Evolutionary conservation across 1,140 invertebrate species (phyloP).

Genomic region (Chironomus striatipennis): DNA sequence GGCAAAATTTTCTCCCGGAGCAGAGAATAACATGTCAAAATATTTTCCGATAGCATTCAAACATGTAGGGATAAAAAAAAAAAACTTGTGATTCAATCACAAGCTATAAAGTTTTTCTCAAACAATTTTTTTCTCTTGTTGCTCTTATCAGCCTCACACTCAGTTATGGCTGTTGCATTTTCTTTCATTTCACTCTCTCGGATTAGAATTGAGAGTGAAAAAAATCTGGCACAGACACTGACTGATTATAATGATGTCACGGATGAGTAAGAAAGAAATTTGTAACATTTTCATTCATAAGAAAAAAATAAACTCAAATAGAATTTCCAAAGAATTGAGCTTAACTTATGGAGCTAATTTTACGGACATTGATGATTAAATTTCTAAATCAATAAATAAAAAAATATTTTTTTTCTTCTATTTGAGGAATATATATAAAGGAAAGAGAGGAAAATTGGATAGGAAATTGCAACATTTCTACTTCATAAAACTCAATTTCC

Average conservation of each 20-base stretch:
- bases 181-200: not conserved
- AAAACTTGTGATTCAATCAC: not conserved
- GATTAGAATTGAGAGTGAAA: not conserved
- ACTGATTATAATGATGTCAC: not conserved
- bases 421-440: no score
- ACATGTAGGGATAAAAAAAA: not conserved
- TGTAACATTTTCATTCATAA: not conserved
- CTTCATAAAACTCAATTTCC: slow-evolving; percentile 13
- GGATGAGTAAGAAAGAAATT: not conserved
- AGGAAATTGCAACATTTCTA: slow-evolving; percentile 8
- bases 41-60: not conserved
- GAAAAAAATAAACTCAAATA: no score
- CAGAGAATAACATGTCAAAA: not conserved
- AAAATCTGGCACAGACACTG: not conserved
- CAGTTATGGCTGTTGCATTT: not conserved
- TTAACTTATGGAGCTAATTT: not conserved
- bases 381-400: no score
- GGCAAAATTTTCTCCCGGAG: not conserved
- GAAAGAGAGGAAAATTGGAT: not conserved
- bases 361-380: not conserved
- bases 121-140: not conserved
- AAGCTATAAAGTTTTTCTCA: not conserved
- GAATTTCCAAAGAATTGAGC: no score
- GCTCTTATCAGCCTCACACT: not conserved
- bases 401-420: no score